Base-by-base conservation (phyloP, 2,888 invertebrate species). In the Clepsis dumicolana region DNA sequence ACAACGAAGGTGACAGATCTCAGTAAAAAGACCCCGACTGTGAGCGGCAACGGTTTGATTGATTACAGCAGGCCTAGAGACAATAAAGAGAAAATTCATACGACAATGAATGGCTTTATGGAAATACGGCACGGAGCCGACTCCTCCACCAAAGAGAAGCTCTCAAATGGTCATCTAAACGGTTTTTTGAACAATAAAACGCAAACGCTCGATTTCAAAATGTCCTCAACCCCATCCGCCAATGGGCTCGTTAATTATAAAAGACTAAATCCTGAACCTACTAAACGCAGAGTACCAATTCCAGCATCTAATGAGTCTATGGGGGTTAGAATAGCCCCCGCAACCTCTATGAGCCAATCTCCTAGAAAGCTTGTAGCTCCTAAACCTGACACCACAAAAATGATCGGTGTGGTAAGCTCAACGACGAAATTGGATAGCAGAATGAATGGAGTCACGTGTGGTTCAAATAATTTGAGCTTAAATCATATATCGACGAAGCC, bases 361-460 rank as follows among this genome's bases (percentile, higher is more conserved):
- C 81, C 84, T 29, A 90, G 87, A 74, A 91, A 89, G 75, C 65
- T 75, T 16, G 67, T 74, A 1, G 66, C 75, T 14, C 67, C 79
- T 14, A 91, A 89, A 79, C 72, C 80, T 1, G 90, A 91, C 64
- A 77, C 81, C 12, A 73, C 79, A 21, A 87, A 82, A 82, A 77
- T 84, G 56, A 90, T 90, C 54, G 89, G 88, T 62, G 78, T 91
- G 16, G 91, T 92, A 29, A 92, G 91, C 65, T 91, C 93, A 35
- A 92, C 92, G 24, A 93, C 93, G 16, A 93, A 90, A 80, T 74
- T 93, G 72, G 93, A 93, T 75, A 90, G 87, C 72, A 86, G 86
- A 79, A 93, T 93, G 90, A 92, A 93, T 72, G 91, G 91, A 65
- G 93, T 93, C 14, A 93, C 91, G 59, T 89, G 86, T 74, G 93